Percentiles rank a stretch among this genome's conserved stretches.
Evolutionary conservation across 2,797 vertebrate species (phyloP).

Genomic region (Malacoraja senta): DNA sequence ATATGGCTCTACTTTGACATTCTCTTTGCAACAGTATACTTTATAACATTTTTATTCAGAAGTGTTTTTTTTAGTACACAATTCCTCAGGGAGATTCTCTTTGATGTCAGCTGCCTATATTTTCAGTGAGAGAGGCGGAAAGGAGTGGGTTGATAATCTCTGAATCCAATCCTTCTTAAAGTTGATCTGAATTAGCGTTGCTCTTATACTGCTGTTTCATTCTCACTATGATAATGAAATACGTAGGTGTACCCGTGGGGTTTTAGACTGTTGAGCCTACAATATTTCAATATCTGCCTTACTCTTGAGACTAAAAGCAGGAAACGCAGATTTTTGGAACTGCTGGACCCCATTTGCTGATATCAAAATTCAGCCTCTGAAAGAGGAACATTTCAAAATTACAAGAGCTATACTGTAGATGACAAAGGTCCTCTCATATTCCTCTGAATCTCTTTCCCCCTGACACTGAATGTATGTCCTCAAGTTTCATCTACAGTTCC

Average conservation of each 20-base stretch:
- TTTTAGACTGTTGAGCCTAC: too few species aligned
- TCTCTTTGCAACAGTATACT: background rate
- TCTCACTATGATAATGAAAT: background rate
- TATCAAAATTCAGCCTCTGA: background rate
- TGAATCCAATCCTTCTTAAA: background rate
- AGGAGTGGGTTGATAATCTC: background rate
- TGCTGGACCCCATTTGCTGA: background rate
- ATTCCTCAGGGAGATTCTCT: background rate
- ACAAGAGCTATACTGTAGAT: background rate
- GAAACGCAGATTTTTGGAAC: background rate
- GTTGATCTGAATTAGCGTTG: background rate
- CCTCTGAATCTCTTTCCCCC: too few species aligned
- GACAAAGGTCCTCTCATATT: too few species aligned
- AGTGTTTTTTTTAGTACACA: background rate
- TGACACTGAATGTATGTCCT: too few species aligned
- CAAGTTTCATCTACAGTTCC: too few species aligned
- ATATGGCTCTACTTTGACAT: background rate
- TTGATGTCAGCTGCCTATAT: background rate
- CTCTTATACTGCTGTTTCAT: background rate
- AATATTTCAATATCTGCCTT: background rate
- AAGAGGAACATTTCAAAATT: background rate
- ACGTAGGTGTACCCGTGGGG: background rate
- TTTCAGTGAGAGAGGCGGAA: background rate
- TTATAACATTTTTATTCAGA: background rate
- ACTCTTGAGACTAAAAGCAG: background rate